Evolutionary conservation across 2,888 invertebrate genomes (phyloP), one percentile per base, ranked within the genome.

Genomic region (Philereme vetulata): DNA sequence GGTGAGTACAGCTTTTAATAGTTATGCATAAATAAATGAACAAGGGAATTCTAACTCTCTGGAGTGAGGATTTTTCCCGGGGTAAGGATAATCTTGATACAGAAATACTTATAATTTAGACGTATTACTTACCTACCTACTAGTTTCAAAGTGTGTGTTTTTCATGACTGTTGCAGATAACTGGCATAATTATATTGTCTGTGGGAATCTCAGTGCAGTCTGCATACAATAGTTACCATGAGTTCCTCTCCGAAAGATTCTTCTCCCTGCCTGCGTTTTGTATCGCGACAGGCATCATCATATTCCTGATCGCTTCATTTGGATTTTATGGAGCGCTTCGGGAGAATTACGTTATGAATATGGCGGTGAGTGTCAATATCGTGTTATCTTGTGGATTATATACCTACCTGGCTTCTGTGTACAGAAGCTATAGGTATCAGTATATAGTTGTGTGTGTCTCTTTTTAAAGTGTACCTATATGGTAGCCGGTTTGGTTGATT

Each of bases 291-390:
- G 96, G 96, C 8, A 82, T 77, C 85, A 93, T 96, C 68, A 94
- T 96, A 74, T 95, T 97, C 81, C 81, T 97, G 67, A 95, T 97
- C 51, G 95, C 97, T 0, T 96, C 96, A 84, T 95, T 97, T 74
- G 98, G 97, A 60, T 98, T 97, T 88, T 97, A 96, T 88, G 98
- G 98, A 46, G 97, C 98, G 0, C 93, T 95, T 70, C 95, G 94
- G 77, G 97, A 97, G 82, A 97, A 96, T 85, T 96, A 97, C 80
- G 94, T 95, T 77, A 94, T 97, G 93, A 95, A 95, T 44, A 93
- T 97, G 80, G 95, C 95, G 78, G 96, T 96, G 88, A 94, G 94
- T 92, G 21, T 45, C 42, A 54, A 44, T 53, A 33, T 46, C 35
- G 10, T 42, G 42, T 42, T 42, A 42, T 10, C 42, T n/a, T 10